A percentile compares a stretch with the other conserved stretches of the same genome.
Conservation (phyloP, 2,888 invertebrate genomes). For the Isoperla grammatica region DNA sequence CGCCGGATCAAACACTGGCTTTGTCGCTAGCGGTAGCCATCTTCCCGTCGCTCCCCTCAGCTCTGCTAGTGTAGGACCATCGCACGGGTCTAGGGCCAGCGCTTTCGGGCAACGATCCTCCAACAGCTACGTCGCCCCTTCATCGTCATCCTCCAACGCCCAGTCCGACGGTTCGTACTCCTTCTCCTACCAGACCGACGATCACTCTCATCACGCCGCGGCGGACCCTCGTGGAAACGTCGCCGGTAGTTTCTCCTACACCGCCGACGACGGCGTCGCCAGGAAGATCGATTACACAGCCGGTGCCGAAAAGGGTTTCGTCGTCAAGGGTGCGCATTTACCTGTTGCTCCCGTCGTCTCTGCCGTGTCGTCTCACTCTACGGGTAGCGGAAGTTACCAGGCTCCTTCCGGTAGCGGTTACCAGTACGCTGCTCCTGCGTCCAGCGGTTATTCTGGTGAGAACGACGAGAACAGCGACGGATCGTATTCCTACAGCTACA, state of each 20-base stretch:
- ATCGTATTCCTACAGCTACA: too few species aligned
- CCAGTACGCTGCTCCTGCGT: too few species aligned
- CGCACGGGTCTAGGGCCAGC: too few species aligned
- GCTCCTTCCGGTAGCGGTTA: too few species aligned
- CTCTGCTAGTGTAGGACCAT: neutral
- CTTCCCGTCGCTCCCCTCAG: conserved; percentile 29
- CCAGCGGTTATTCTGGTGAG: too few species aligned
- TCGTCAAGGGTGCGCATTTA: conserved; percentile 29
- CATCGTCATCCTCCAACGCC: too few species aligned
- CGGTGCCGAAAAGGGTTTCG: neutral
- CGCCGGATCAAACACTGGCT: neutral
- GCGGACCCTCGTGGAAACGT: conserved; percentile 32
- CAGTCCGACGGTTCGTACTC: conserved; percentile 25
- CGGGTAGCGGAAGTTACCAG: too few species aligned
- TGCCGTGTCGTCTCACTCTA: neutral
- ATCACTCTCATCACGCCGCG: conserved; percentile 28
- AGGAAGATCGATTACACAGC: conserved; percentile 30
- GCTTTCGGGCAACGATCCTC: too few species aligned
- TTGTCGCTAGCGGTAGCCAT: conserved; percentile 26
- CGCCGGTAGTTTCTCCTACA: conserved; percentile 34
- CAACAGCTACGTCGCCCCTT: too few species aligned
- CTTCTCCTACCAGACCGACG: conserved; percentile 26
- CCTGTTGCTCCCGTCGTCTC: conserved; percentile 25
- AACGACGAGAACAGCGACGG: too few species aligned
- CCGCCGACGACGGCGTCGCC: conserved; percentile 32